A percentile compares a stretch with the other conserved stretches of the same genome.
phyloP scores from a whole-genome alignment of 1,140 invertebrate genomes.

The Brachionus koreanus region DNA sequence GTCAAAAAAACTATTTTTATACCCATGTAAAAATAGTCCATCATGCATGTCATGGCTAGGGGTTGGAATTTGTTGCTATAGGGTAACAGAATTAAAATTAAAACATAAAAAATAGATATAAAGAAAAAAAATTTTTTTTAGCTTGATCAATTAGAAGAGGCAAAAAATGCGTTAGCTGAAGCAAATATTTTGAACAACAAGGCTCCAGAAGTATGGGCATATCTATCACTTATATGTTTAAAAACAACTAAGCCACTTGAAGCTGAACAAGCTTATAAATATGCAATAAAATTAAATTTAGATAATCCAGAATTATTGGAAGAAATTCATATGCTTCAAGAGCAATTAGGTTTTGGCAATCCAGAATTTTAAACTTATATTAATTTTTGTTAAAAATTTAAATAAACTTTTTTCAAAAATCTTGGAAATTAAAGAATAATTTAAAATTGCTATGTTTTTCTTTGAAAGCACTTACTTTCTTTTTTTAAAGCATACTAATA shows the following conservation, averaged over 20 bases:
- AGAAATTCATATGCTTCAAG: conserved; percentile 55
- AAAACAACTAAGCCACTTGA: conserved; percentile 54
- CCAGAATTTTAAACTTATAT: conserved; percentile 30
- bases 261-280: conserved; percentile 59
- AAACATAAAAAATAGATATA: conserved; percentile 31
- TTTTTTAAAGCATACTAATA: too few relatives aligned
- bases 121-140: conserved; percentile 47
- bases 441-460: too few relatives aligned
- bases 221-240: conserved; percentile 58
- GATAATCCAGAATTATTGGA: conserved; percentile 52
- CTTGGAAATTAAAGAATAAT: too few relatives aligned
- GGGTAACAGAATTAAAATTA: conserved; percentile 48
- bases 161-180: conserved; percentile 58
- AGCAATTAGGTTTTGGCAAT: conserved; percentile 57
- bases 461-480: too few relatives aligned
- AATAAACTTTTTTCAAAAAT: neutral
- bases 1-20: conserved; percentile 56
- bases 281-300: conserved; percentile 51
- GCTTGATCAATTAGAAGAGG: conserved; percentile 55
- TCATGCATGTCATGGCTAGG: conserved; percentile 60
- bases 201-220: conserved; percentile 59
- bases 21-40: conserved; percentile 56
- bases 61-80: conserved; percentile 59
- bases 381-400: neutral
- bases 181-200: conserved; percentile 59